Evolutionary conservation across 2,888 invertebrate genomes (phyloP), one percentile per base, ranked within the genome.

Genomic region (Aphidius colemani): DNA sequence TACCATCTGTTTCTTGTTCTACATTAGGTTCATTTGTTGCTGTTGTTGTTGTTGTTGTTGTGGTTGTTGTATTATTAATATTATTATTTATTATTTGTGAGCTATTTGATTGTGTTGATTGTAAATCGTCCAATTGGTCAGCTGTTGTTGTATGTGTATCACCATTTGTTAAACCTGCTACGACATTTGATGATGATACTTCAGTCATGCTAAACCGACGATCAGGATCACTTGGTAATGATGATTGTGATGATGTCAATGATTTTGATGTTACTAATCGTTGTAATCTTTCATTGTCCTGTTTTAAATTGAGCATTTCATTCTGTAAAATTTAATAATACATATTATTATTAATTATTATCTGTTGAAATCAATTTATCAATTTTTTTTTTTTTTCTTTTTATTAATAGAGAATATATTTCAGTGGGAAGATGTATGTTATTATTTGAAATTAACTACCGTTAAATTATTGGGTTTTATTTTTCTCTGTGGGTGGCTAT

Each of bases 281-380:
- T 78, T 96, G 96, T 1, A 98, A 86, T 40, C 97, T 88, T 80
- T 97, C 96, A 82, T 98, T 98, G 84, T 98, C 98, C 76, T 97
- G 95, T 81, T 97, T 97, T 74, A 99, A 85, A 77, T 93, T 95
- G 78, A 95, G 86, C 96, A 98, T 98, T 85, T 99, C 98, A 82
- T 90, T 93, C 94, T 94, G 84, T 43, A 68, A 67, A 10, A 46
- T 30, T 51, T 49, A 40, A 13, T 41, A 64, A 55, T 30, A 61
- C 1, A 53, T 45, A 57, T 44, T 46, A 59, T 43, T 46, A 46
- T 53, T 48, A 13, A 46, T 45, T 13, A 7, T 39, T 5, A 30
- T 30, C 30, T 30, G 30, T 30, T 4, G 30, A 30, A 30, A 30
- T 30, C 30, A 30, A 30, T 45, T 43, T 50, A 49, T 44, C n/a